These are phyloP conservation scores for Stegophylla sp. DNA, from an alignment of 2,888 invertebrate genomes.

Conservation along the genomic window DNA sequence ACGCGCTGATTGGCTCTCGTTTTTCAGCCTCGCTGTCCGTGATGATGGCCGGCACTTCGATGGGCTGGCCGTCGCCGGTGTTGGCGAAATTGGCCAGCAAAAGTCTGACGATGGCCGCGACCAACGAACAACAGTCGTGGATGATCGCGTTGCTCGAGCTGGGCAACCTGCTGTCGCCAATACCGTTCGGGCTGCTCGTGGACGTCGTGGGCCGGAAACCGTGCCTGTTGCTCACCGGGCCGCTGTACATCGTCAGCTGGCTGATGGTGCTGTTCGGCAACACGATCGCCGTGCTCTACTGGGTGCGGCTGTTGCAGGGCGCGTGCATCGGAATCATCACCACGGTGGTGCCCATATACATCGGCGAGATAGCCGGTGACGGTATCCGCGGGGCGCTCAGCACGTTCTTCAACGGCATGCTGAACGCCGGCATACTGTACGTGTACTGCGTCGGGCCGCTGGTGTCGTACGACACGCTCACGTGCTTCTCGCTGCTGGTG, in stretches of 20 bases:
- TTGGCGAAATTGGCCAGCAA: slow-evolving; percentile 41
- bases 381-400: slow-evolving; percentile 62
- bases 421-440: slow-evolving; percentile 60
- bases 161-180: slow-evolving; percentile 62
- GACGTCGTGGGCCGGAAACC: slow-evolving; percentile 62
- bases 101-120: slow-evolving; percentile 22
- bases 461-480: slow-evolving; percentile 60
- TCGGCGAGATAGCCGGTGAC: slow-evolving; percentile 62
- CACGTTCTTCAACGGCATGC: slow-evolving; percentile 62
- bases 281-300: slow-evolving; percentile 61
- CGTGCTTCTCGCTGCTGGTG: slow-evolving; percentile 65
- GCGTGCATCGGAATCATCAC: slow-evolving; percentile 61
- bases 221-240: slow-evolving; percentile 61
- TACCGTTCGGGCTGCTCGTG: slow-evolving; percentile 62
- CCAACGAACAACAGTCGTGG: slow-evolving; percentile 62
- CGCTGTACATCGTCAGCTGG: slow-evolving; percentile 62
- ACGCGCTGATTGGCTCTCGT: too few relatives aligned
- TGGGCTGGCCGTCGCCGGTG: slow-evolving; percentile 60
- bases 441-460: slow-evolving; percentile 61
- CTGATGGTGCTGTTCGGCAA: slow-evolving; percentile 61
- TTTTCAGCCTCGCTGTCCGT: slow-evolving; percentile 59
- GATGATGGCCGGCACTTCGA: slow-evolving; percentile 59
- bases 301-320: slow-evolving; percentile 62
- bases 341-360: slow-evolving; percentile 62
- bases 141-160: slow-evolving; percentile 62